Conservation (phyloP, 53 echinoderm and acorn worm genomes). For the Holothuria leucospilota region DNA sequence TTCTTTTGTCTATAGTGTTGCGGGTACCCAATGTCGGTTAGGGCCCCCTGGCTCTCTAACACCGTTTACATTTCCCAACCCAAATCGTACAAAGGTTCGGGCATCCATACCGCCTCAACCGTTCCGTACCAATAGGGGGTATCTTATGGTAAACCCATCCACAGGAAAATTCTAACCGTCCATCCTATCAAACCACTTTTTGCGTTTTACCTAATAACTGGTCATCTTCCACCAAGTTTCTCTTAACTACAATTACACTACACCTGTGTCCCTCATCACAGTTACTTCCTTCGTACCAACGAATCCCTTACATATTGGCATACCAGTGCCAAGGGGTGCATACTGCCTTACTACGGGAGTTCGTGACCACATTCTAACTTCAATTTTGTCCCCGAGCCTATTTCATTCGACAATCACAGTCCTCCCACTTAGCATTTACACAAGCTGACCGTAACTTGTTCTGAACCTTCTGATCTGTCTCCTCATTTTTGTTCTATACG, state of each 20-base stretch:
- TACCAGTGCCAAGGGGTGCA: background rate
- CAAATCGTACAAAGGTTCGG: too few relatives aligned
- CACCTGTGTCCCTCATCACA: constrained; percentile 55
- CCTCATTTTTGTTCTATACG: background rate
- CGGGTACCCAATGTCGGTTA: background rate
- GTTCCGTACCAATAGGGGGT: constrained; percentile 48
- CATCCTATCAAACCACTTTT: constrained; percentile 44
- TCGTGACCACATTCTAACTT: constrained; percentile 36
- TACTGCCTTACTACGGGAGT: too few relatives aligned
- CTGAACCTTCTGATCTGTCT: background rate
- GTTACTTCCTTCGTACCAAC: constrained; percentile 12
- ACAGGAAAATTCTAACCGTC: constrained; percentile 28
- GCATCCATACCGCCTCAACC: constrained; percentile 45
- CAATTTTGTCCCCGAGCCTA: constrained; percentile 1
- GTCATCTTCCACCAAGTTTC: background rate
- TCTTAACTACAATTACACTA: constrained; percentile 46
- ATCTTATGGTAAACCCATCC: constrained; percentile 35
- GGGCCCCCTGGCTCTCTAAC: constrained; percentile 45
- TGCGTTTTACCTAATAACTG: constrained; percentile 23
- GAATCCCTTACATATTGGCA: constrained; percentile 15
- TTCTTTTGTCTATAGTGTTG: background rate
- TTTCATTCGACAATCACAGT: constrained; percentile 11
- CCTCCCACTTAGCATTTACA: background rate
- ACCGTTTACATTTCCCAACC: constrained; percentile 45
- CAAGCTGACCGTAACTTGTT: background rate